Evolutionary conservation across 1,140 invertebrate genomes (phyloP).

Genomic region (Glossosoma conforme): DNA sequence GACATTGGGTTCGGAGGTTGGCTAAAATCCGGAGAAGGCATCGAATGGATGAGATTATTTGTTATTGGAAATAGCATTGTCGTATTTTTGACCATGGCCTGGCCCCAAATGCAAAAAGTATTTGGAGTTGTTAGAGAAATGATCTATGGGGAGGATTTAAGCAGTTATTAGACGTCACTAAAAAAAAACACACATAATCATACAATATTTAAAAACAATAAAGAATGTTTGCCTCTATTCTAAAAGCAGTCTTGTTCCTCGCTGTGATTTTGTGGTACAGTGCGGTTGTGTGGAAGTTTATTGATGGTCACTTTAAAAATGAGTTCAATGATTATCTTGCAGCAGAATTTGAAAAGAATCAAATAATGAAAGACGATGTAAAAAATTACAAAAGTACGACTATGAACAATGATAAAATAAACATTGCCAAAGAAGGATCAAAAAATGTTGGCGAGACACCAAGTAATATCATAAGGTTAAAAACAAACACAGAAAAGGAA

Average conservation of each 20-base stretch:
- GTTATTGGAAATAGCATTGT: conserved; percentile 54
- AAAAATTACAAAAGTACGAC: conserved; percentile 1
- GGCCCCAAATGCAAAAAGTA: conserved; percentile 50
- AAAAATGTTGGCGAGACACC: neutral
- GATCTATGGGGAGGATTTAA: conserved; percentile 34
- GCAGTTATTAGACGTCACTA: no score
- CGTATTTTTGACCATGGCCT: conserved; percentile 51
- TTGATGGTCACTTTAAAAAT: conserved; percentile 51
- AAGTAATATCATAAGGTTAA: no score
- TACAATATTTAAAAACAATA: conserved; percentile 5
- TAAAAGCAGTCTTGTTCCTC: conserved; percentile 45
- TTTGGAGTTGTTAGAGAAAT: conserved; percentile 41
- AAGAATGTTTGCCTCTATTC: conserved; percentile 39
- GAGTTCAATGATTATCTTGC: conserved; percentile 46
- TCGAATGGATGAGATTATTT: conserved; percentile 56
- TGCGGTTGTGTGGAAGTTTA: conserved; percentile 46
- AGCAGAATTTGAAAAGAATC: conserved; percentile 40
- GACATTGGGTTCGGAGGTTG: conserved; percentile 51
- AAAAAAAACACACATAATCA: no score
- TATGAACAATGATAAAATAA: neutral
- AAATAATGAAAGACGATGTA: conserved; percentile 34
- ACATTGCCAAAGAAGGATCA: neutral
- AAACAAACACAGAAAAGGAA: no score
- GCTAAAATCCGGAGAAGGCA: conserved; percentile 50
- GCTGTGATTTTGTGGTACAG: conserved; percentile 50